Evolutionary conservation across 2,888 invertebrate species (phyloP).

Genomic region (Deilephila porcellus): DNA sequence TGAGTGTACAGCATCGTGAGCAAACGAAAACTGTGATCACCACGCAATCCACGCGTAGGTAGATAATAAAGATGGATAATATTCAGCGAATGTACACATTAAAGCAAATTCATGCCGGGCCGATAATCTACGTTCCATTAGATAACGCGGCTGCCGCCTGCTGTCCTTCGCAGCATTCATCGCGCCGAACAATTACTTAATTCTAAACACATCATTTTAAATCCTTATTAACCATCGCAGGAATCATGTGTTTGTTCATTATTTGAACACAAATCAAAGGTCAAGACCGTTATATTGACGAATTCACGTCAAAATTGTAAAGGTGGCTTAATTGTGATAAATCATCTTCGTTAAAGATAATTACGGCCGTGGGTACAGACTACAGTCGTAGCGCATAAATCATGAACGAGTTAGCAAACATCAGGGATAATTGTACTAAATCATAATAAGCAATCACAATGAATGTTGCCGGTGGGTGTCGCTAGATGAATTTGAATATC

Average conservation of each 20-base stretch:
- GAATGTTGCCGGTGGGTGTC: slow-evolving; percentile 60
- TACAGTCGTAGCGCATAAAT: slow-evolving; percentile 66
- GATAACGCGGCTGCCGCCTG: neutral
- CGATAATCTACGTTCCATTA: slow-evolving; percentile 39
- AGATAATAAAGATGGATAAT: slow-evolving; percentile 69
- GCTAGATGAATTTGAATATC: slow-evolving; percentile 53
- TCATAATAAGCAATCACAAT: slow-evolving; percentile 74
- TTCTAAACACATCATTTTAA: slow-evolving; percentile 28
- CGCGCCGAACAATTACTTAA: slow-evolving; percentile 28
- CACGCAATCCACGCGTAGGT: slow-evolving; percentile 73
- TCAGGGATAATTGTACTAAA: slow-evolving; percentile 73
- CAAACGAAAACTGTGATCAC: slow-evolving; percentile 76
- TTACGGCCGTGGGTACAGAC: slow-evolving; percentile 59
- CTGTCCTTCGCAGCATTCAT: slow-evolving; percentile 30
- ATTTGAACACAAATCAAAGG: slow-evolving; percentile 57
- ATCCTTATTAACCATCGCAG: slow-evolving; percentile 41
- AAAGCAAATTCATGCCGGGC: slow-evolving; percentile 40
- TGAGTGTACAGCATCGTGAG: slow-evolving; percentile 60
- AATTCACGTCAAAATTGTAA: slow-evolving; percentile 59
- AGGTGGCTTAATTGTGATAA: slow-evolving; percentile 70
- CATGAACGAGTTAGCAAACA: slow-evolving; percentile 68
- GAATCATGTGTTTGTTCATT: slow-evolving; percentile 50
- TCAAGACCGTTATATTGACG: slow-evolving; percentile 53
- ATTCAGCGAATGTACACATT: slow-evolving; percentile 38
- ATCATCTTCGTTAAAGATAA: slow-evolving; percentile 68